Base-by-base conservation (phyloP, 1,140 invertebrate species). In the Conopomorpha cramerella region DNA sequence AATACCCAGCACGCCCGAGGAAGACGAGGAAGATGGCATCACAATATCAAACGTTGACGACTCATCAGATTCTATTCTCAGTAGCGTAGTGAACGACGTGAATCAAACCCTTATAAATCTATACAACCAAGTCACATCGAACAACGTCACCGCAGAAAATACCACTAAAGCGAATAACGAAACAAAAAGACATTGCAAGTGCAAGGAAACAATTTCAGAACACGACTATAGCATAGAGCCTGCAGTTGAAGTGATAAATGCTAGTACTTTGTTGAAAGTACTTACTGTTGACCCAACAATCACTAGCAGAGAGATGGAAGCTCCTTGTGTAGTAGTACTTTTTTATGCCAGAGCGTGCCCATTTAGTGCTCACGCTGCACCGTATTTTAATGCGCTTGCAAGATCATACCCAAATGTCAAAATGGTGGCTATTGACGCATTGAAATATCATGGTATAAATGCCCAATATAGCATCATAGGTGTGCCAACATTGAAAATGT, bases 381-480 rank as follows among this genome's bases (percentile, higher is more conserved):
- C 92, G 2, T 84, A 93, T 62, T 94, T 91, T 47, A 98, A 97
- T 82, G 91, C 94, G 1, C 60, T 98, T 19, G 54, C 90, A 82
- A 40, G 83, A 86, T 87, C 86, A 2, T 96, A 92, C 79, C 92
- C 93, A 7, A 84, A 88, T 53, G 80, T 98, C 3, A 90, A 90
- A 71, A 85, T 95, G 58, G 86, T 93, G 16, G 95, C 93, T 8
- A 85, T 98, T 11, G 93, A 98, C 82, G 92, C 93, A 1, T 84
- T 91, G 41, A 86, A 88, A 55, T 87, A 93, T 58, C 87, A 89
- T 46, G 85, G 88, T 30, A 89, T 95, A 18, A 96, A 96, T 73
- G 91, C 93, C 0, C 89, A 93, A 55, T 95, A 93, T 80, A 94
- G 95, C 12, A 91, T 96, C 43, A 87, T 95, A n/a, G 92, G 92